phyloP scores from a whole-genome alignment of 1,140 invertebrate genomes.

The Drosophila takahashii region DNA sequence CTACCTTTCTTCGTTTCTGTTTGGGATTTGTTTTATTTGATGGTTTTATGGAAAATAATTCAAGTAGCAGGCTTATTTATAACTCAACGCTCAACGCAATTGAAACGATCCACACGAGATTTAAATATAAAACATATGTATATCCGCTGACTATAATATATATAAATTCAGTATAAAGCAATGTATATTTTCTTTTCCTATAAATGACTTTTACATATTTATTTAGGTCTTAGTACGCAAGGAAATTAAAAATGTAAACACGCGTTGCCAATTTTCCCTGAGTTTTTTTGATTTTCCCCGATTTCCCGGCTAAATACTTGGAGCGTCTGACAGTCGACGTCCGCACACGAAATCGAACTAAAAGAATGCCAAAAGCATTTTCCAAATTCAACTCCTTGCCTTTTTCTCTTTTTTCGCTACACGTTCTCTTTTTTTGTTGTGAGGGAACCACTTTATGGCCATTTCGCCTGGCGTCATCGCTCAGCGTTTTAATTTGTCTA shows the following conservation, averaged over 20 bases:
- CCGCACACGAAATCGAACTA: constrained; percentile 75
- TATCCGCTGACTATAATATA: not conserved
- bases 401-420: constrained; percentile 24
- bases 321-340: constrained; percentile 61
- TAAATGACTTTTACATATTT: constrained; percentile 66
- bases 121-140: constrained; percentile 43
- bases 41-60: constrained; percentile 30
- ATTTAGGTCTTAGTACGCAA: constrained; percentile 16
- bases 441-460: constrained; percentile 47
- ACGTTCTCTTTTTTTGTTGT: constrained; percentile 29
- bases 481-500: constrained; percentile 67
- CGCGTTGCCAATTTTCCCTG: constrained; percentile 31
- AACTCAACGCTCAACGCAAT: constrained; percentile 57
- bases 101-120: constrained; percentile 46
- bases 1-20: constrained; percentile 13
- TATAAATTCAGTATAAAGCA: constrained; percentile 19
- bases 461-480: constrained; percentile 58
- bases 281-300: constrained; percentile 10
- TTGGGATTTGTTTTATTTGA: constrained; percentile 26
- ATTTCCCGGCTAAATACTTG: constrained; percentile 40
- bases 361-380: constrained; percentile 68
- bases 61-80: constrained; percentile 43
- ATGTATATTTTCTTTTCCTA: constrained; percentile 21
- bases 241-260: constrained; percentile 53
- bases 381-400: constrained; percentile 78